Percentiles rank a stretch among this genome's conserved stretches.
Evolutionary conservation across 2,797 vertebrate species (phyloP).

Genomic region (Sebastes taczanowskii): DNA sequence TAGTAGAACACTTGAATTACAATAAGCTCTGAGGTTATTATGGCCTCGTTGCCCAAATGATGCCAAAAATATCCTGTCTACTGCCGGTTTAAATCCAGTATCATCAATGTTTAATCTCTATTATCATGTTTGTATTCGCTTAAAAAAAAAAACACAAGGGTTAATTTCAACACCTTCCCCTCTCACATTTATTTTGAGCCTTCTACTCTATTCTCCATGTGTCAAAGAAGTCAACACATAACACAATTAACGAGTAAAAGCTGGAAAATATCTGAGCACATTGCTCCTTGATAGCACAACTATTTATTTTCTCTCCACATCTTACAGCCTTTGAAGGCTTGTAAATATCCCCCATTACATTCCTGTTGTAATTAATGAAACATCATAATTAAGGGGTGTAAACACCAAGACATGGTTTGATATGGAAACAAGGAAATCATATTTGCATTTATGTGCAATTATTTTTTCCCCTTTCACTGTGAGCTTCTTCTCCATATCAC

Average conservation of each 20-base stretch:
- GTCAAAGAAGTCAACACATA: conserved; percentile 11
- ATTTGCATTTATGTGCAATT: conserved; percentile 73
- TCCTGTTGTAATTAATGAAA: conserved; percentile 72
- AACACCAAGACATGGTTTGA: conserved; percentile 68
- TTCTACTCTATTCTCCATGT: not conserved
- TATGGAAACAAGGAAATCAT: conserved; percentile 69
- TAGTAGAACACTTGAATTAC: too few species aligned
- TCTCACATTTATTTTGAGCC: not conserved
- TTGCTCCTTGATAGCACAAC: conserved; percentile 26
- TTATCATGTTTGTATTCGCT: not conserved
- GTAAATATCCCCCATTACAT: conserved; percentile 66
- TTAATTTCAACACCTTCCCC: not conserved
- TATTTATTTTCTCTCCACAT: conserved; percentile 45
- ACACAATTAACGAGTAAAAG: conserved; percentile 31
- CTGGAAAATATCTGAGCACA: conserved; percentile 32
- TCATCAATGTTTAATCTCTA: not conserved
- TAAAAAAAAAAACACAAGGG: too few species aligned
- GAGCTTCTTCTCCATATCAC: conserved; percentile 44
- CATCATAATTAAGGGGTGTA: conserved; percentile 65
- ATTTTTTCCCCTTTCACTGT: conserved; percentile 21
- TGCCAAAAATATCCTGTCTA: too few species aligned
- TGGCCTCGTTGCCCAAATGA: too few species aligned
- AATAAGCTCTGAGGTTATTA: too few species aligned
- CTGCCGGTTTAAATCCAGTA: not conserved
- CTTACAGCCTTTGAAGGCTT: conserved; percentile 59